These are phyloP conservation scores for Margarornis squamiger DNA, from an alignment of 2,797 vertebrate species.

Conservation along the genomic window DNA sequence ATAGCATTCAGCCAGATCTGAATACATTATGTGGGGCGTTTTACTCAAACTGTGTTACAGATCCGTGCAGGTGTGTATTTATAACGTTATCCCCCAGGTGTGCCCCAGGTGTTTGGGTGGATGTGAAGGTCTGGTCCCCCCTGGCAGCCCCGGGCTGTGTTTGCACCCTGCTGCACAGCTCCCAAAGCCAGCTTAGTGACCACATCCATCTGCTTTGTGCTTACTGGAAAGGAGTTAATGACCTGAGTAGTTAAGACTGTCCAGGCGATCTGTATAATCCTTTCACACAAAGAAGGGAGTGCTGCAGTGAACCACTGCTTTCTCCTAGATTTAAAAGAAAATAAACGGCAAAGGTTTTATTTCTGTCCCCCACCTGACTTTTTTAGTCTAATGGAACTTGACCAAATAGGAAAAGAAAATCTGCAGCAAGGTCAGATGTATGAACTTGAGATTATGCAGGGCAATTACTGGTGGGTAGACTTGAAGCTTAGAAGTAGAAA, in stretches of 20 bases:
- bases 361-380: background rate
- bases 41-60: background rate
- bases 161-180: background rate
- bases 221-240: constrained; percentile 48
- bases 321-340: background rate
- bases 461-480: background rate
- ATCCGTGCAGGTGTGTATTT: background rate
- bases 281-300: background rate
- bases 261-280: constrained; percentile 35
- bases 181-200: background rate
- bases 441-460: background rate
- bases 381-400: background rate
- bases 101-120: background rate
- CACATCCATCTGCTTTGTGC: background rate
- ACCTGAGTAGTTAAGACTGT: constrained; percentile 39
- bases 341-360: background rate
- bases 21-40: background rate
- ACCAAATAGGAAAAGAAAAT: background rate
- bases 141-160: background rate
- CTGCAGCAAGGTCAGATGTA: background rate
- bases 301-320: background rate
- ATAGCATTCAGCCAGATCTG: background rate
- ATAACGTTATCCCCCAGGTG: background rate
- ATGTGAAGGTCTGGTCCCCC: background rate
- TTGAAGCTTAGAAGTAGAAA: background rate